Percentiles rank a stretch among this genome's conserved stretches.
These are phyloP conservation scores for Eupithecia subumbrata DNA, from an alignment of 2,888 invertebrate species.

Conservation along the genomic window DNA sequence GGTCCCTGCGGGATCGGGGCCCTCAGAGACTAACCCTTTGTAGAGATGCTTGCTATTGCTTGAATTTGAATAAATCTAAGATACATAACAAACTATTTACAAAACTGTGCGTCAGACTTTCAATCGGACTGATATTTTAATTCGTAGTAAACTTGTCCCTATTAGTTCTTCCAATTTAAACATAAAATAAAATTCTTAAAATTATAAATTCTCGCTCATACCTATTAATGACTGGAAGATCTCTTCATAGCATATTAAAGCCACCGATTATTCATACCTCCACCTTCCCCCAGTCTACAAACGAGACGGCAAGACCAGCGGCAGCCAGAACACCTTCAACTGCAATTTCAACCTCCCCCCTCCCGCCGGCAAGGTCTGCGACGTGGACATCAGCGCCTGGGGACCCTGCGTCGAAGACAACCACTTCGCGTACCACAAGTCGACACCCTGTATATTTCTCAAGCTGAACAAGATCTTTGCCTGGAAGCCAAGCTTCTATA, in stretches of 20 bases:
- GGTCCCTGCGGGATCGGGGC: too few relatives aligned
- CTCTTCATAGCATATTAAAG: neutral
- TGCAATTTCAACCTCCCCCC: conserved; percentile 90
- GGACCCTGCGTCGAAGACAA: conserved; percentile 92
- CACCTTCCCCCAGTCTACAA: conserved; percentile 85
- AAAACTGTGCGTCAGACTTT: too few relatives aligned
- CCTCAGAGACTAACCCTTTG: too few relatives aligned
- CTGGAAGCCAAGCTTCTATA: conserved; percentile 94
- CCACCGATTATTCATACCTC: neutral
- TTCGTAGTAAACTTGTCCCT: neutral
- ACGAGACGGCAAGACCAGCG: conserved; percentile 88
- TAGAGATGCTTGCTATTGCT: too few relatives aligned
- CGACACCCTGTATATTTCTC: conserved; percentile 96
- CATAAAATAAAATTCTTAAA: neutral
- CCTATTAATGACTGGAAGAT: neutral
- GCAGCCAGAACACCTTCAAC: conserved; percentile 89
- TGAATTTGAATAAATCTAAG: too few relatives aligned
- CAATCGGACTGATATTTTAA: neutral
- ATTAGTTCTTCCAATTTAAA: neutral
- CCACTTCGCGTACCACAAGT: conserved; percentile 95
- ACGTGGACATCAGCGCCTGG: conserved; percentile 93
- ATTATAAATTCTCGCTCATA: neutral
- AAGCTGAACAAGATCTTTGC: conserved; percentile 98
- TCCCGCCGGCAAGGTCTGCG: conserved; percentile 91
- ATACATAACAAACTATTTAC: too few relatives aligned